Conservation (phyloP, 1,140 invertebrate species). For the Anadara kagoshimensis region DNA sequence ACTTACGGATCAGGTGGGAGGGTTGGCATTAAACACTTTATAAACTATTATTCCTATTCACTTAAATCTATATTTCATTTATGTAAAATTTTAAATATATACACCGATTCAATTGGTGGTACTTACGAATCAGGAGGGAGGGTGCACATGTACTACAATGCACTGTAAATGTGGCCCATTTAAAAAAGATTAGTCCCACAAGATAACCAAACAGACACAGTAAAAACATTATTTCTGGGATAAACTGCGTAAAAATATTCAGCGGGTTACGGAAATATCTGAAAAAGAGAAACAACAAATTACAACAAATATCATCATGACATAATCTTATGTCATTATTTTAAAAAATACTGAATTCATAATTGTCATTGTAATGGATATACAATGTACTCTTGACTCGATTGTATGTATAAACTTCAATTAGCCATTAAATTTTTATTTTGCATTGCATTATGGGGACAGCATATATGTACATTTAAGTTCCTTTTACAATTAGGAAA, state of each 20-base stretch:
- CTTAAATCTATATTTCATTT: neutral
- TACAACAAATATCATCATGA: neutral
- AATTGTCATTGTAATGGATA: too few relatives aligned
- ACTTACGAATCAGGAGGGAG: slow-evolving; percentile 78
- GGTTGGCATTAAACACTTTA: neutral
- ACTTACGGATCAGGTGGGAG: neutral
- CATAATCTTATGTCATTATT: too few relatives aligned
- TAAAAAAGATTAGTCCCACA: slow-evolving; percentile 89
- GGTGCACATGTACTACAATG: slow-evolving; percentile 76
- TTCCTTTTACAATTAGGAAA: too few relatives aligned
- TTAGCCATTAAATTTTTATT: too few relatives aligned
- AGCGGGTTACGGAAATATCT: slow-evolving; percentile 84
- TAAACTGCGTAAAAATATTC: slow-evolving; percentile 91
- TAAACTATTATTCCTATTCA: neutral
- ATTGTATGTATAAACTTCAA: too few relatives aligned
- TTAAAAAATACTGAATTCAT: too few relatives aligned
- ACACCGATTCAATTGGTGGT: neutral
- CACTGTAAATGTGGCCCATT: slow-evolving; percentile 83
- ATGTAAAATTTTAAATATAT: too few relatives aligned
- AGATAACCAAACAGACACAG: slow-evolving; percentile 93
- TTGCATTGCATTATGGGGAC: too few relatives aligned
- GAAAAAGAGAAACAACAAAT: slow-evolving; percentile 30
- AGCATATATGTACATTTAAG: too few relatives aligned
- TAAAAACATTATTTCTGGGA: slow-evolving; percentile 95
- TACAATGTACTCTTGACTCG: too few relatives aligned